Evolutionary conservation across 2,113 vertebrate genomes (phyloP).

Genomic region (Bettongia penicillata): DNA sequence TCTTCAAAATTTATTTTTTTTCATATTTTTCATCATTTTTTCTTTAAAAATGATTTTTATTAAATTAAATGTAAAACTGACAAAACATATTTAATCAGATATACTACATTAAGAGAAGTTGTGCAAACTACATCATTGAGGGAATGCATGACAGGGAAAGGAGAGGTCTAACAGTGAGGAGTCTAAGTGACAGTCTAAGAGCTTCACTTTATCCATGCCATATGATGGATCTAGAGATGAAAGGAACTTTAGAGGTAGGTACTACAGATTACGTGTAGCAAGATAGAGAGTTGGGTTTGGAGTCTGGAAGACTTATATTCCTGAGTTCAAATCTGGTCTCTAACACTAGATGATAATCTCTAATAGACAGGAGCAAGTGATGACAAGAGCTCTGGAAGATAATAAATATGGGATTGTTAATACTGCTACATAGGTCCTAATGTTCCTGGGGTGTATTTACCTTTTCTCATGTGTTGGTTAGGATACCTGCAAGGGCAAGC

Average conservation of each 20-base stretch:
- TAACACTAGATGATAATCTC: not conserved
- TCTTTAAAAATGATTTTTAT: not conserved
- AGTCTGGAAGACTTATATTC: not conserved
- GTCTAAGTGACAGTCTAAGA: not conserved
- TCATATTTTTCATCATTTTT: too few species aligned
- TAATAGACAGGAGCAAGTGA: not conserved
- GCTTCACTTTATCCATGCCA: not conserved
- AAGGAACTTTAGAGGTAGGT: not conserved
- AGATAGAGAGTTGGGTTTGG: not conserved
- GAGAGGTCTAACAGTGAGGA: not conserved
- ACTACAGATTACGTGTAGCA: not conserved
- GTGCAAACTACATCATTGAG: not conserved
- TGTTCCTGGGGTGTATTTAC: not conserved
- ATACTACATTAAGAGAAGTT: not conserved
- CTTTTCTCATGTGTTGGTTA: not conserved
- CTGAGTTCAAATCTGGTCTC: not conserved
- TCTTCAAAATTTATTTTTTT: not conserved
- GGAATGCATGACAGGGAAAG: not conserved
- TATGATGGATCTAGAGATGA: not conserved
- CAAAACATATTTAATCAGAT: not conserved
- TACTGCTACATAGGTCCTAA: not conserved
- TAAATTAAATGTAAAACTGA: not conserved
- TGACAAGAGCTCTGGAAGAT: not conserved
- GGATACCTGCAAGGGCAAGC: not conserved
- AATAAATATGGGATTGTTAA: not conserved